Conservation (phyloP, 2,888 invertebrate species). For the Aradus depressus region DNA sequence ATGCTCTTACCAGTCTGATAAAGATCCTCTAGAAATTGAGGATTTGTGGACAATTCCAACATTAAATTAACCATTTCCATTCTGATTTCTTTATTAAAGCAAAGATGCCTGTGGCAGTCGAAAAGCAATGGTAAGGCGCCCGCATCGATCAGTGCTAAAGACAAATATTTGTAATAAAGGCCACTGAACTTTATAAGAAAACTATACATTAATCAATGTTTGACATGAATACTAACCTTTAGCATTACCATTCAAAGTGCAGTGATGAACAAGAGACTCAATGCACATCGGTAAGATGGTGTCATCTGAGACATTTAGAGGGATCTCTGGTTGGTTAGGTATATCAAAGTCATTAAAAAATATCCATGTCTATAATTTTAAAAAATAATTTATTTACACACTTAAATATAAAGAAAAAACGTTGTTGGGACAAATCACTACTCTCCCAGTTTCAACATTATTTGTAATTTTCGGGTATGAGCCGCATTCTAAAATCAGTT, state of each 20-base stretch:
- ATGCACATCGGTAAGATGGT: constrained; percentile 38
- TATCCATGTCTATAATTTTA: constrained; percentile 7
- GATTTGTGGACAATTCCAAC: background rate
- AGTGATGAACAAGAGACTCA: constrained; percentile 40
- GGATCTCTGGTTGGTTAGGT: constrained; percentile 8
- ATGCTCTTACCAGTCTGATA: constrained; percentile 11
- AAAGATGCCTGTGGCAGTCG: background rate
- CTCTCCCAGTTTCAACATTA: no score
- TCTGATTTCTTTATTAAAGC: background rate
- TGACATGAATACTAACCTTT: constrained; percentile 16
- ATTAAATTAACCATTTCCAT: constrained; percentile 3
- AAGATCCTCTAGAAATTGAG: constrained; percentile 7
- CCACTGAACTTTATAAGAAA: background rate
- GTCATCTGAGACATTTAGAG: constrained; percentile 29
- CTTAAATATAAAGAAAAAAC: no score
- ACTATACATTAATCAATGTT: background rate
- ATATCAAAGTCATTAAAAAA: constrained; percentile 12
- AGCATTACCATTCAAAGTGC: constrained; percentile 34
- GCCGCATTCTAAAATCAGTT: no score
- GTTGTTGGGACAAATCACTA: no score
- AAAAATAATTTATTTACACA: background rate
- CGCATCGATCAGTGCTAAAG: constrained; percentile 9
- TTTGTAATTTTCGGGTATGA: no score
- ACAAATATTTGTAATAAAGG: constrained; percentile 5
- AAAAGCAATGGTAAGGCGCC: constrained; percentile 8